Percentiles rank a stretch among this genome's conserved stretches.
These are phyloP conservation scores for Agriotes lineatus DNA, from an alignment of 2,888 invertebrate genomes.

Conservation along the genomic window DNA sequence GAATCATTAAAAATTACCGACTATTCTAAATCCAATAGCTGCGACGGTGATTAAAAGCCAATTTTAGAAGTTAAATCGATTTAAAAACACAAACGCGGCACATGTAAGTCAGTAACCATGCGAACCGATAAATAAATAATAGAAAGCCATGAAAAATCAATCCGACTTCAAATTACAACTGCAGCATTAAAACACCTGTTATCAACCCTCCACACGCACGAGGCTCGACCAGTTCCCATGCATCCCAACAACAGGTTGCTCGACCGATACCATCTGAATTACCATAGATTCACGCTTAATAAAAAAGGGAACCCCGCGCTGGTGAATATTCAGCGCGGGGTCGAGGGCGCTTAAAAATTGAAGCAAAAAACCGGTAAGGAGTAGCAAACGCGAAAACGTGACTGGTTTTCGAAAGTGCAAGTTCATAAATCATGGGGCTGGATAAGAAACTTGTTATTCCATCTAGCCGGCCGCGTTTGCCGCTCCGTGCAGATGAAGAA, in stretches of 20 bases:
- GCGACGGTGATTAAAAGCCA: background rate
- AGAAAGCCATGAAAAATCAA: slow-evolving; percentile 18
- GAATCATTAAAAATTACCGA: background rate
- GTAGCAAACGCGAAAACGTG: slow-evolving; percentile 48
- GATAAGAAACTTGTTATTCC: slow-evolving; percentile 52
- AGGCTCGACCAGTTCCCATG: background rate
- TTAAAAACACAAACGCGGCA: background rate
- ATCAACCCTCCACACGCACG: background rate
- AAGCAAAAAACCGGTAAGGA: slow-evolving; percentile 39
- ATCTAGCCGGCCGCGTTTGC: slow-evolving; percentile 25
- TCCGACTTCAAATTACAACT: slow-evolving; percentile 7
- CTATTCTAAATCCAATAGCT: background rate
- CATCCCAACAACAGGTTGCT: slow-evolving; percentile 27
- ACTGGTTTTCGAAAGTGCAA: slow-evolving; percentile 55
- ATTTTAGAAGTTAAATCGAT: slow-evolving; percentile 10
- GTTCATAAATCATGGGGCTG: slow-evolving; percentile 52
- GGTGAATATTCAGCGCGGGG: background rate
- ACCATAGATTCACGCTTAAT: slow-evolving; percentile 12
- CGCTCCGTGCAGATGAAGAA: slow-evolving; percentile 4
- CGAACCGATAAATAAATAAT: background rate
- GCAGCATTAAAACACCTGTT: slow-evolving; percentile 26
- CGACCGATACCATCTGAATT: slow-evolving; percentile 19
- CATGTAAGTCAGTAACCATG: background rate
- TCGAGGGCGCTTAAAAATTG: slow-evolving; percentile 17
- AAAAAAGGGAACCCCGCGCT: slow-evolving; percentile 5